Conservation (phyloP, 2,113 vertebrate genomes). For the Toxotes jaculatrix region DNA sequence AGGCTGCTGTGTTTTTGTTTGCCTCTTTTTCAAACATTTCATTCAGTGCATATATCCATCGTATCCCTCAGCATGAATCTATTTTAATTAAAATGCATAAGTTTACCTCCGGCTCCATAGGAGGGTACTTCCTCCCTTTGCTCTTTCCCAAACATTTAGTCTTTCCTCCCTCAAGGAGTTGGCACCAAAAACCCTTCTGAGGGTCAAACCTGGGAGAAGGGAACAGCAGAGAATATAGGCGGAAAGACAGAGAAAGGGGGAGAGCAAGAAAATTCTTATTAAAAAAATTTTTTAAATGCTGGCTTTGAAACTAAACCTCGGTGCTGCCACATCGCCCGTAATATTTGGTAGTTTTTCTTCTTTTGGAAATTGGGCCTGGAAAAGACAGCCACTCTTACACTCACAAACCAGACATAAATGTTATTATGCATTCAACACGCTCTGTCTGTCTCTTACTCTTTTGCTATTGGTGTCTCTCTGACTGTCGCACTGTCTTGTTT, state of each 20-base stretch:
- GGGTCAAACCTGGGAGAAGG: slow-evolving; percentile 91
- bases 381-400: slow-evolving; percentile 12
- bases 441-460: slow-evolving; percentile 24
- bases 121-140: slow-evolving; percentile 95
- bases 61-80: background rate
- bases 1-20: slow-evolving; percentile 17
- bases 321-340: background rate
- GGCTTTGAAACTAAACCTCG: background rate
- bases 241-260: slow-evolving; percentile 7
- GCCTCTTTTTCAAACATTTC: slow-evolving; percentile 27
- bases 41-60: slow-evolving; percentile 1
- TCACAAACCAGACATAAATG: slow-evolving; percentile 14
- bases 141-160: slow-evolving; percentile 97
- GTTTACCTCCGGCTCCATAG: slow-evolving; percentile 93
- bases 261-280: background rate
- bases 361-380: slow-evolving; percentile 7
- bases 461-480: slow-evolving; percentile 17
- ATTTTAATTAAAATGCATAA: slow-evolving; percentile 6
- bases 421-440: slow-evolving; percentile 34
- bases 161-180: slow-evolving; percentile 94
- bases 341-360: background rate
- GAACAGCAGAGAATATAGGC: background rate
- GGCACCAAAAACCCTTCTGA: slow-evolving; percentile 99
- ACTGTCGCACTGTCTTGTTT: slow-evolving; percentile 6
- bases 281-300: background rate